phyloP scores from a whole-genome alignment of 2,888 invertebrate genomes.

The Diaperis boleti region DNA sequence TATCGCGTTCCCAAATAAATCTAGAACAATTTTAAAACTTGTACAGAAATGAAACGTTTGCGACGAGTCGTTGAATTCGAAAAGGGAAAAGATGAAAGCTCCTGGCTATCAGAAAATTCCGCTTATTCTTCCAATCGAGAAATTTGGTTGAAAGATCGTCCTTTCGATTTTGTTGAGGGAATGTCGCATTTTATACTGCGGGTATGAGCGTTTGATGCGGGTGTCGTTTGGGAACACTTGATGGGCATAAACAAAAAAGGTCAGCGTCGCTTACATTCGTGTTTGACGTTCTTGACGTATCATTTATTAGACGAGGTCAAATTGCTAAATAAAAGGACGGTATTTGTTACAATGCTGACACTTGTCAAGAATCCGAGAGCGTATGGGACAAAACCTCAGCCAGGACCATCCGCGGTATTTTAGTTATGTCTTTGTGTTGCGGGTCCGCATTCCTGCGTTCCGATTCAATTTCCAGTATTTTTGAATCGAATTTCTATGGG shows the following conservation, averaged over 20 bases:
- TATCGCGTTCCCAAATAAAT: neutral
- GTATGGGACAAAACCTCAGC: slow-evolving; percentile 38
- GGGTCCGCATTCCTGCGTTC: slow-evolving; percentile 20
- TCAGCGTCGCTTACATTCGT: slow-evolving; percentile 34
- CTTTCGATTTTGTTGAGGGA: slow-evolving; percentile 32
- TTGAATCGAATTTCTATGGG: slow-evolving; percentile 26
- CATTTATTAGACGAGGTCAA: slow-evolving; percentile 50
- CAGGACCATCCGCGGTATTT: slow-evolving; percentile 35
- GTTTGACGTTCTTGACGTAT: slow-evolving; percentile 47
- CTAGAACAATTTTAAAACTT: neutral
- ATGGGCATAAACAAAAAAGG: slow-evolving; percentile 38
- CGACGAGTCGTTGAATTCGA: slow-evolving; percentile 2
- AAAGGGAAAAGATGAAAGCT: slow-evolving; percentile 23
- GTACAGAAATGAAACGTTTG: slow-evolving; percentile 12
- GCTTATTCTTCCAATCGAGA: slow-evolving; percentile 27
- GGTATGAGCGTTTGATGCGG: slow-evolving; percentile 17
- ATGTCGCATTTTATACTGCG: slow-evolving; percentile 27
- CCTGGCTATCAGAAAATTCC: slow-evolving; percentile 35
- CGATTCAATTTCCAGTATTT: slow-evolving; percentile 34
- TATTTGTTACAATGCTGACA: slow-evolving; percentile 47
- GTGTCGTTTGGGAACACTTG: slow-evolving; percentile 32
- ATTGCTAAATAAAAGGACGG: slow-evolving; percentile 48
- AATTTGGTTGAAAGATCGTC: slow-evolving; percentile 31
- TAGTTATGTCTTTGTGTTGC: slow-evolving; percentile 39
- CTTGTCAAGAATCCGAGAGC: slow-evolving; percentile 41